Evolutionary conservation across 2,797 vertebrate species (phyloP).

Genomic region (Scolopax bukidnonensis): DNA sequence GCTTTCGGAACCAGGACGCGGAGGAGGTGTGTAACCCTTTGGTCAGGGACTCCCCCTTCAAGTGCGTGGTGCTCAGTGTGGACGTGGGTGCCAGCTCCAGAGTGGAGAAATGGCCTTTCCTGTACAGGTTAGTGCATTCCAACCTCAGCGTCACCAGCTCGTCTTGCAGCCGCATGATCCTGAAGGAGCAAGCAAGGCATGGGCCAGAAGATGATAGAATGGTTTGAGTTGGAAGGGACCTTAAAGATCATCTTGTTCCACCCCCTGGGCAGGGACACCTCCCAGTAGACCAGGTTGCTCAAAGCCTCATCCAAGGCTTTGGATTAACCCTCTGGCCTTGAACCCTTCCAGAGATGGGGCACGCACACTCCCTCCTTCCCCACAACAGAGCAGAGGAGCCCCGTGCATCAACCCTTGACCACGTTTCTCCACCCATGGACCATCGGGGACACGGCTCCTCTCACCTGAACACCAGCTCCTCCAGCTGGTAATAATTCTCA

Average conservation of each 20-base stretch:
- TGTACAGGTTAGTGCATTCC: slow-evolving; percentile 94
- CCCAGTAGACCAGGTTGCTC: no score
- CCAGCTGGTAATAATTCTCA: slow-evolving; percentile 95
- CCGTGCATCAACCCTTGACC: fast-evolving
- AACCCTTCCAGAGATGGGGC: no score
- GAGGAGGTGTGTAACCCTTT: slow-evolving; percentile 79
- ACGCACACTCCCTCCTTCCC: fast-evolving
- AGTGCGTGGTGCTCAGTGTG: slow-evolving; percentile 68
- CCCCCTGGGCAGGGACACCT: no score
- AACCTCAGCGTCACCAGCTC: slow-evolving; percentile 93
- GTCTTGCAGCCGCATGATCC: slow-evolving; percentile 91
- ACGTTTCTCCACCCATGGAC: neutral
- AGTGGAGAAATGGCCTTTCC: slow-evolving; percentile 90
- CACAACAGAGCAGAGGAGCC: fast-evolving
- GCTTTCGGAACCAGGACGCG: slow-evolving; percentile 87
- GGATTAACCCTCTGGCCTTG: no score
- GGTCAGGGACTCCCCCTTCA: slow-evolving; percentile 74
- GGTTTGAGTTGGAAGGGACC: no score
- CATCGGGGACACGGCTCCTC: neutral
- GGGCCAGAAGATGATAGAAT: neutral
- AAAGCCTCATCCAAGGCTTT: no score
- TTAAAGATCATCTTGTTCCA: no score
- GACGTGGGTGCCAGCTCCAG: slow-evolving; percentile 75
- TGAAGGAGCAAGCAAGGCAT: slow-evolving; percentile 21
- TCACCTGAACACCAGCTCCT: slow-evolving; percentile 95